Evolutionary conservation across 2,888 invertebrate species (phyloP), one percentile per base, ranked within the genome.

Genomic region (Cremastobaeus sp.): DNA sequence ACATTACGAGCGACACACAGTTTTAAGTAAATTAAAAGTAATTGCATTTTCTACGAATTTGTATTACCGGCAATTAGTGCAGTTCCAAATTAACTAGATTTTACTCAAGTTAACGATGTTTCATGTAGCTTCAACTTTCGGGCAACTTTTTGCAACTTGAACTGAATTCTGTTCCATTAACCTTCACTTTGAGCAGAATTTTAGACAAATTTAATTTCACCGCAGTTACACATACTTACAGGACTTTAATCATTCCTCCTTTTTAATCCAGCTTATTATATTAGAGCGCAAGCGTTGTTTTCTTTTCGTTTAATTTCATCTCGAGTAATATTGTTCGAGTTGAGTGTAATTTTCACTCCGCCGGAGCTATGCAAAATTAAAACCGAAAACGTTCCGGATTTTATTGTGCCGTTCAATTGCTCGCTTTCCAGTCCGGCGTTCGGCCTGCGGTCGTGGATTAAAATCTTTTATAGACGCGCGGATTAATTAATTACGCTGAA

Each of bases 51-150:
- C 50, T 18, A 52, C 57, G 65, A 71, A 71, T 71, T 65, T 71
- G 65, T 64, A 65, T 71, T 57, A 64, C 54, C 48, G 34, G 71
- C 64, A 71, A 71, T 71, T 71, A 71, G 59, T 37, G 17, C 41
- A 47, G 64, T 57, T 57, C 28, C 57, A 64, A 64, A 71, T 72
- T 65, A 72, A 65, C 72, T 65, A 25, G 65, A 59, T 65, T 65
- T 65, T 43, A 43, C 59, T 65, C 50, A 60, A 65, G 47, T 65
- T 72, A 72, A 65, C 72, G 72, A 65, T 64, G 64, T 71, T 71
- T 57, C 71, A 37, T 52, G 64, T 57, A 64, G 57, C 57, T 64
- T 43, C 55, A 57, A 64, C 57, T 64, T 64, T 64, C 64, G 50
- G 14, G 50, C 35, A 71, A 71, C 64, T 71, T 71, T 71, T 71